Percentiles rank a stretch among this genome's conserved stretches.
Conservation (phyloP, 2,113 vertebrate species). For the Motacilla tschutschensis region DNA sequence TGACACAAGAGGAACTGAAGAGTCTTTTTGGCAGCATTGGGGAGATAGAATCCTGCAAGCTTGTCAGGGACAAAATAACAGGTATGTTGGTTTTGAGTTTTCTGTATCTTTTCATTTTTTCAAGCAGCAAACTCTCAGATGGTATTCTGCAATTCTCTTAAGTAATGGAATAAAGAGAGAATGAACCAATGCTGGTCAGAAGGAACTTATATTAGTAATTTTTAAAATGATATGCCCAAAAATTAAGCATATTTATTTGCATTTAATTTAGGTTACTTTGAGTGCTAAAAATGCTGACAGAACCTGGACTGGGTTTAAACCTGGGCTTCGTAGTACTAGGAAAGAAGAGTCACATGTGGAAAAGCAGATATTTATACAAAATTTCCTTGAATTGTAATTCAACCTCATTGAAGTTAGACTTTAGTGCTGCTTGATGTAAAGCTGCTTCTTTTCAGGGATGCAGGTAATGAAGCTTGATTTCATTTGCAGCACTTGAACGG, state of each 20-base stretch:
- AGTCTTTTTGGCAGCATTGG: slow-evolving; percentile 96
- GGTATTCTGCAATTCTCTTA: neutral
- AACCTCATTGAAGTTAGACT: neutral
- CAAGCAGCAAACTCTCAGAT: neutral
- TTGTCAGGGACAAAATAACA: slow-evolving; percentile 98
- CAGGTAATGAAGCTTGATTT: neutral
- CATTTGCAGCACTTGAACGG: neutral
- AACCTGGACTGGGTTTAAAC: neutral
- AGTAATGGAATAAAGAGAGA: neutral
- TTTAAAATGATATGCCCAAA: neutral
- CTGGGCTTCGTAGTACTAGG: neutral
- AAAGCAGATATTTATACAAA: neutral
- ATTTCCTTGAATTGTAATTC: neutral
- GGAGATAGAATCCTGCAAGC: slow-evolving; percentile 97
- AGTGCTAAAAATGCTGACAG: neutral
- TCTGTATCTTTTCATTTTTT: neutral
- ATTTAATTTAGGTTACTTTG: neutral
- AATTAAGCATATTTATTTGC: neutral
- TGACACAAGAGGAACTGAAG: slow-evolving; percentile 96
- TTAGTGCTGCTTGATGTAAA: neutral
- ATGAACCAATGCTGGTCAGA: neutral
- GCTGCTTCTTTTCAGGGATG: neutral
- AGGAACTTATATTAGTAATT: neutral
- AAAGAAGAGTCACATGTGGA: neutral
- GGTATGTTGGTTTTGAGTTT: slow-evolving; percentile 70